phyloP scores from a whole-genome alignment of 2,888 invertebrate genomes.

The Spisula solida region DNA sequence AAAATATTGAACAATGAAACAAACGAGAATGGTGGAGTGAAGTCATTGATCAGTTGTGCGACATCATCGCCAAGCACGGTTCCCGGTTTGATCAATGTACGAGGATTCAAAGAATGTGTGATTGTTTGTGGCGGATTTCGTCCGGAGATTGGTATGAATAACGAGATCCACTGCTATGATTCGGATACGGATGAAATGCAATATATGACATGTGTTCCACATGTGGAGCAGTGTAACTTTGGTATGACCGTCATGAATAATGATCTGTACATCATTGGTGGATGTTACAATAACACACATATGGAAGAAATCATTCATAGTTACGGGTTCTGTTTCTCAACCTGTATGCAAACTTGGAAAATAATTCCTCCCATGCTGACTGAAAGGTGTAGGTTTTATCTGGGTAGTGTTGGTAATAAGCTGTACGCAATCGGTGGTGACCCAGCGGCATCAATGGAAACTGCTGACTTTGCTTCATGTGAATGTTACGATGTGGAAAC shows the following conservation, averaged over 20 bases:
- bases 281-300: conserved; percentile 90
- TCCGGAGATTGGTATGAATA: conserved; percentile 89
- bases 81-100: conserved; percentile 76
- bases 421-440: conserved; percentile 87
- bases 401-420: conserved; percentile 77
- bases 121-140: conserved; percentile 91
- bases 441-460: conserved; percentile 88
- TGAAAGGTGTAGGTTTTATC: conserved; percentile 83
- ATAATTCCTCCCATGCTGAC: conserved; percentile 89
- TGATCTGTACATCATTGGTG: conserved; percentile 91
- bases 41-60: conserved; percentile 22
- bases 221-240: conserved; percentile 92
- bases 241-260: conserved; percentile 92
- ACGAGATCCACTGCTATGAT: conserved; percentile 91
- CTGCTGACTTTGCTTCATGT: conserved; percentile 76
- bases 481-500: conserved; percentile 79
- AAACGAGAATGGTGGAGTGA: conserved; percentile 32
- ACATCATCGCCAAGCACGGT: conserved; percentile 31
- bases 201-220: conserved; percentile 91
- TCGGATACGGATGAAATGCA: conserved; percentile 90
- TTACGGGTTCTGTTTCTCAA: conserved; percentile 91
- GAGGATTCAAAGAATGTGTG: conserved; percentile 91
- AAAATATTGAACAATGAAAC: conserved; percentile 56
- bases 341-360: conserved; percentile 90
- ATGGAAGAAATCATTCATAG: conserved; percentile 92